Evolutionary conservation across 2,888 invertebrate species (phyloP), one percentile per base, ranked within the genome.

Genomic region (Aspidiotus destructor): DNA sequence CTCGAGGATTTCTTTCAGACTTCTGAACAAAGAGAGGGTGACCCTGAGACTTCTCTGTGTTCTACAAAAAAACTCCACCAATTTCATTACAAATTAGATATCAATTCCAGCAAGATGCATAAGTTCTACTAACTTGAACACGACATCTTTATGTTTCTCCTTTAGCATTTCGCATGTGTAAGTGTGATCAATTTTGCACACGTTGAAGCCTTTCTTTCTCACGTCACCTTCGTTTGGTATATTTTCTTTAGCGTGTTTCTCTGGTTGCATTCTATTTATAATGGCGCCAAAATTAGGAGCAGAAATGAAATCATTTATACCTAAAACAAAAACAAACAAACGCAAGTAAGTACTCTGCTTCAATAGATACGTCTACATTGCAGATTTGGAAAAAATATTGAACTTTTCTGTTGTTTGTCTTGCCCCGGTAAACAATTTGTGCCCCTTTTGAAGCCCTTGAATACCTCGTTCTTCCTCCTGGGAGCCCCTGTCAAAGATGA

Each of bases 301-400:
- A 0, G 83, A 82, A 48, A 92, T 84, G 75, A 92, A 92, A 74
- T 91, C 89, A 3, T 86, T 85, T 72, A 92, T 88, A 72, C 83
- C 69, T 69, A 40, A 52, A n/a, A 28, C 28, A 28, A 28, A 28
- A 68, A 70, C 41, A 70, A 41, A n/a, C 52, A 67, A 57, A 17
- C n/a, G n/a, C 28, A 28, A 28, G 5, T 28, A 28, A 28, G 28
- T 28, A 28, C n/a, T n/a, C n/a, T 28, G 5, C 28, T 28, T 28
- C 5, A 28, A 28, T 28, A 5, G 5, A 28, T 28, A 28, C n/a
- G n/a, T n/a, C n/a, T n/a, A n/a, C 28, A 28, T 28, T 28, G 1
- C 5, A 28, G 28, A 28, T 28, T 28, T 28, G 1, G 5, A 28
- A 28, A 28, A 28, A 28, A 28, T 28, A 3, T 28, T 28, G 28